Conservation (phyloP, 2,797 vertebrate genomes). For the Lepilemur septentrionalis region DNA sequence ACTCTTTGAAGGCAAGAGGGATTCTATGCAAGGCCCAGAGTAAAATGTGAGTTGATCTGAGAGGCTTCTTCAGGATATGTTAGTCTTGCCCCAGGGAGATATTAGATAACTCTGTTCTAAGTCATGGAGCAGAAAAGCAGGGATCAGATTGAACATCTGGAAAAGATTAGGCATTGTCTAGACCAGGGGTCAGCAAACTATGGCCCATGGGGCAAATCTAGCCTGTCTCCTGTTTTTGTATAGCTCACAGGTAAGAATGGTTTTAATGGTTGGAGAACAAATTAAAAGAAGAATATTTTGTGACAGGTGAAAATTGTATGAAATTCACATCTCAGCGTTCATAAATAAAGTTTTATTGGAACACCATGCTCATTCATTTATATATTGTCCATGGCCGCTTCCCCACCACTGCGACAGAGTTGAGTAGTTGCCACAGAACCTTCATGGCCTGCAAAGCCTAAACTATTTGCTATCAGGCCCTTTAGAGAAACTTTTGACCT, state of each 20-base stretch:
- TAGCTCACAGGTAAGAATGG: not conserved
- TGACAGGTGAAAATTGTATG: not conserved
- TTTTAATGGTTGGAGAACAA: not conserved
- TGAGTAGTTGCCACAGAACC: not conserved
- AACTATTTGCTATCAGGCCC: not conserved
- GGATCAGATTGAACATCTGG: not conserved
- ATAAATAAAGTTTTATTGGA: not conserved
- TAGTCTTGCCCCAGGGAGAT: not conserved
- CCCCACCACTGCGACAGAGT: not conserved
- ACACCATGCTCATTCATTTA: not conserved
- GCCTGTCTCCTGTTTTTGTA: not conserved
- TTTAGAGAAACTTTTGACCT: constrained; percentile 7
- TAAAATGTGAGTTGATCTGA: not conserved
- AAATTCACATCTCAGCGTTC: not conserved
- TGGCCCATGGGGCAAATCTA: not conserved
- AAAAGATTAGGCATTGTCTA: not conserved
- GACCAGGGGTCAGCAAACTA: not conserved
- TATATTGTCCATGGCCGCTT: not conserved
- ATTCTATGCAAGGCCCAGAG: not conserved
- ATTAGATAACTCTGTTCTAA: not conserved
- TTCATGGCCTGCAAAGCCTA: not conserved
- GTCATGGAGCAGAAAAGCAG: not conserved
- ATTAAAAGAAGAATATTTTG: constrained; percentile 5
- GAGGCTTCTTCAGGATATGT: not conserved
- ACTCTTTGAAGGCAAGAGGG: constrained; percentile 8